Percentiles rank a stretch among this genome's conserved stretches.
phyloP scores from a whole-genome alignment of 2,113 vertebrate species.

The Pipra filicauda region DNA sequence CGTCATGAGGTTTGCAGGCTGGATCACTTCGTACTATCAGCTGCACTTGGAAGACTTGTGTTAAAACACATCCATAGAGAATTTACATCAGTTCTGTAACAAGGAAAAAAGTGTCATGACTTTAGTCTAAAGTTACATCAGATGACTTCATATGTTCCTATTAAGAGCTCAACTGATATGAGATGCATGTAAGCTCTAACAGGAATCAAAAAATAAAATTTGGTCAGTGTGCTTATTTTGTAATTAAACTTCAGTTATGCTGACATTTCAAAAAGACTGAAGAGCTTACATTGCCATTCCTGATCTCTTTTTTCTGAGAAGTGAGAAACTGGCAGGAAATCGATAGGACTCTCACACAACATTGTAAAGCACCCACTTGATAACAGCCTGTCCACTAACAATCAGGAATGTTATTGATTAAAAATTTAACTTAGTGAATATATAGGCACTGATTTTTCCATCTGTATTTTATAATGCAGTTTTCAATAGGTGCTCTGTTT shows the following conservation, averaged over 20 bases:
- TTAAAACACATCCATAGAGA: background rate
- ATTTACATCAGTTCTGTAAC: background rate
- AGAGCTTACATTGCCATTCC: background rate
- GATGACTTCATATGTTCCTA: background rate
- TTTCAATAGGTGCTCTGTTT: background rate
- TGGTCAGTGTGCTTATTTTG: background rate
- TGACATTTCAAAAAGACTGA: background rate
- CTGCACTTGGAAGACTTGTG: background rate
- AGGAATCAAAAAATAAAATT: background rate
- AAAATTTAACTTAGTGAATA: background rate
- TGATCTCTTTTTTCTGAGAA: background rate
- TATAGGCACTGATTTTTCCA: conserved; percentile 10
- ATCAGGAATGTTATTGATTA: background rate
- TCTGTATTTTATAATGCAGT: background rate
- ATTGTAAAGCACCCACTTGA: background rate
- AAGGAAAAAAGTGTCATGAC: background rate
- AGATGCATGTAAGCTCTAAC: background rate
- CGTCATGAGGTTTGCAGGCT: background rate
- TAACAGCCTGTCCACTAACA: background rate
- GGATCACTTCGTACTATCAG: background rate
- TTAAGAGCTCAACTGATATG: background rate
- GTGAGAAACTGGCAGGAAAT: background rate
- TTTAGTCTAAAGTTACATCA: background rate
- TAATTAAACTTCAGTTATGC: background rate
- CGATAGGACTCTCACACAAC: background rate